phyloP scores from a whole-genome alignment of 1,140 invertebrate species.

The Brachystomella parvula region DNA sequence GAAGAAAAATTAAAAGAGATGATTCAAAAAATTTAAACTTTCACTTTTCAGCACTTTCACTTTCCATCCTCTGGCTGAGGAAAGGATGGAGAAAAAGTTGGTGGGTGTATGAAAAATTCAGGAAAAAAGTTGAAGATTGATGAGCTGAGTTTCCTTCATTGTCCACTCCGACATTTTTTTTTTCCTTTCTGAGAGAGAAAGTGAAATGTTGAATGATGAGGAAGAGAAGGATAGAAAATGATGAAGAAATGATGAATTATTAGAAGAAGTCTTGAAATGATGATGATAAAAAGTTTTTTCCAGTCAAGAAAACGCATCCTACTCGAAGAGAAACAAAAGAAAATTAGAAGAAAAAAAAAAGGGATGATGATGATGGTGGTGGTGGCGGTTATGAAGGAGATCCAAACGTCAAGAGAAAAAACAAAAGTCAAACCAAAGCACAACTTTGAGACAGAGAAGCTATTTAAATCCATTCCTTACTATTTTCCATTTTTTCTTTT shows the following conservation, averaged over 20 bases:
- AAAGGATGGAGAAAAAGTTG: neutral
- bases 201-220: neutral
- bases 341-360: neutral
- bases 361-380: no score
- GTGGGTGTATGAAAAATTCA: neutral
- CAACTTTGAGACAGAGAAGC: neutral
- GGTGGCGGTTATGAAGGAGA: neutral
- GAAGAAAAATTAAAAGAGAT: no score
- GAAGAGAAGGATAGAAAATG: neutral
- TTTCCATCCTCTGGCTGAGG: no score
- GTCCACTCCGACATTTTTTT: no score
- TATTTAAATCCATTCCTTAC: neutral
- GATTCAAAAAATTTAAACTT: neutral
- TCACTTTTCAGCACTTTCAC: neutral
- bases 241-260: constrained; percentile 3
- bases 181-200: neutral
- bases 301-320: constrained; percentile 5
- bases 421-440: constrained; percentile 4
- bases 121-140: constrained; percentile 7
- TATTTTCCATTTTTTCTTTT: no score
- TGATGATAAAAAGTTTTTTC: neutral
- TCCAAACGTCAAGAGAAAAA: constrained; percentile 2
- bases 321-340: neutral
- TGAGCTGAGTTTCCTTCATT: neutral
- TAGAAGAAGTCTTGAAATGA: neutral